A percentile compares a stretch with the other conserved stretches of the same genome.
phyloP scores from a whole-genome alignment of 2,113 vertebrate species.

The Balaeniceps rex region DNA sequence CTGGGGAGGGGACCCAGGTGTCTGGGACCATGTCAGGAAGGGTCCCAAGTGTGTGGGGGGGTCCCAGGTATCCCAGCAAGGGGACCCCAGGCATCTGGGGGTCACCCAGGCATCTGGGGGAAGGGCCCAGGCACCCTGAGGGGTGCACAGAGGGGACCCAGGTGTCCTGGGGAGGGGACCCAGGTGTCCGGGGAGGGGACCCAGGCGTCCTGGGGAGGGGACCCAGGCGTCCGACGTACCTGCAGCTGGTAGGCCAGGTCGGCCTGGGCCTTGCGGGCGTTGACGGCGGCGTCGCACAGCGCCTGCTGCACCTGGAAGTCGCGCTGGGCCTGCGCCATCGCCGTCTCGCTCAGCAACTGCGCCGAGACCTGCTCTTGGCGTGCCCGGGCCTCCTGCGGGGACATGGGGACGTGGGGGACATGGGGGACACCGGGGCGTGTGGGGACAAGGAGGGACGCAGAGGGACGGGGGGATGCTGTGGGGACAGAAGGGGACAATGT shows the following conservation, averaged over 20 bases:
- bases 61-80: too few species aligned
- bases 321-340: background rate
- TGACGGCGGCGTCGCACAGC: background rate
- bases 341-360: background rate
- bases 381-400: background rate
- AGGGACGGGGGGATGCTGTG: too few species aligned
- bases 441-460: too few species aligned
- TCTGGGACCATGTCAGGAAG: too few species aligned
- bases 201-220: rapidly evolving
- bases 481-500: background rate
- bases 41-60: too few species aligned
- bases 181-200: too few species aligned
- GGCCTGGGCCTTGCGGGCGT: background rate
- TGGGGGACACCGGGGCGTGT: too few species aligned
- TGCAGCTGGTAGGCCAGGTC: background rate
- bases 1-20: too few species aligned
- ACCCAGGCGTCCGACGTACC: background rate
- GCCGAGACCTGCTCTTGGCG: background rate
- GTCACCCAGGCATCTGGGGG: too few species aligned
- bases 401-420: background rate
- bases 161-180: rapidly evolving
- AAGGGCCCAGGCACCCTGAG: background rate
- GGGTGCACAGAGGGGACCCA: background rate
- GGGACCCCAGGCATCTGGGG: too few species aligned
- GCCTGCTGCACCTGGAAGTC: background rate